Evolutionary conservation across 1,140 invertebrate genomes (phyloP).

Genomic region (Heliconius nattereri): DNA sequence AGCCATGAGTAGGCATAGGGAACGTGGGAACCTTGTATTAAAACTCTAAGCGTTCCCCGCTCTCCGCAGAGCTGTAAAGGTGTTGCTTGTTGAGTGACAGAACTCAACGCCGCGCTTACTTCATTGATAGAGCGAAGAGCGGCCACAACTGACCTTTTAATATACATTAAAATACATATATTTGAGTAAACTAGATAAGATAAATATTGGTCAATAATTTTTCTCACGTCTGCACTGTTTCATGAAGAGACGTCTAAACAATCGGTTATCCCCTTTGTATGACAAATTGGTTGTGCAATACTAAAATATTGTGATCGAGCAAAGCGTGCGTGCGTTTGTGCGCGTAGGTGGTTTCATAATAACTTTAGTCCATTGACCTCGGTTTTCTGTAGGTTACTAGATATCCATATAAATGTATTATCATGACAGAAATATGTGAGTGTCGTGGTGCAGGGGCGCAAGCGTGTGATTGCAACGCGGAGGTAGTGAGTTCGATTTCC

Average conservation of each 20-base stretch:
- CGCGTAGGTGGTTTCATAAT: slow-evolving; percentile 52
- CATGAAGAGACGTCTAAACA: not conserved
- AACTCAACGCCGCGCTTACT: no score
- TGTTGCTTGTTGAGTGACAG: no score
- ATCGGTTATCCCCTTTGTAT: slow-evolving; percentile 22
- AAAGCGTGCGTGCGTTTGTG: slow-evolving; percentile 34
- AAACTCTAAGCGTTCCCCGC: no score
- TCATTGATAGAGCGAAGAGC: no score
- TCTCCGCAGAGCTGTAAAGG: no score
- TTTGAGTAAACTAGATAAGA: no score
- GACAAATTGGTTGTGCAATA: slow-evolving; percentile 32
- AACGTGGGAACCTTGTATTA: no score
- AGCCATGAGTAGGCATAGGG: no score
- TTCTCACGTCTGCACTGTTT: slow-evolving; percentile 13
- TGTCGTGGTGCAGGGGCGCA: not conserved
- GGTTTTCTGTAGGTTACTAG: slow-evolving; percentile 50
- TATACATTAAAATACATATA: no score
- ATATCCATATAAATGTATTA: slow-evolving; percentile 24
- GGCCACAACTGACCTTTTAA: no score
- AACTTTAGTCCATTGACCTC: slow-evolving; percentile 57
- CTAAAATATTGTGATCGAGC: slow-evolving; percentile 29
- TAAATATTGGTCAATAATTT: not conserved
- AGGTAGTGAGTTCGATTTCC: no score
- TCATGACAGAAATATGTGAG: slow-evolving; percentile 2
- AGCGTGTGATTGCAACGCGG: no score